Percentiles rank a stretch among this genome's conserved stretches.
Conservation (phyloP, 2,113 vertebrate genomes). For the Sardina pilchardus region DNA sequence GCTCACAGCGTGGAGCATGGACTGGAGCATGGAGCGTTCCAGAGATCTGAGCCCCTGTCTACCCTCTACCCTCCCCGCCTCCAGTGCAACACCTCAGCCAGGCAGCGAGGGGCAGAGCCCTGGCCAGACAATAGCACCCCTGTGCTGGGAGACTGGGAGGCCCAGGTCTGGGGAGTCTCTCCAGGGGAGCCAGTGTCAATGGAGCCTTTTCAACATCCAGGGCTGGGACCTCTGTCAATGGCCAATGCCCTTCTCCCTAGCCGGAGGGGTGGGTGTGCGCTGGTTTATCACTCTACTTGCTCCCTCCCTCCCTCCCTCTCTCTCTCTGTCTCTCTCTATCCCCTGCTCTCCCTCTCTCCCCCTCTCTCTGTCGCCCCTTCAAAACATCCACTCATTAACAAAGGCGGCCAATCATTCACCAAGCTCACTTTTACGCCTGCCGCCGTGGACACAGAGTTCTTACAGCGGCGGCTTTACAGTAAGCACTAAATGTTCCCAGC, state of each 20-base stretch:
- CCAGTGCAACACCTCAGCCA: not conserved
- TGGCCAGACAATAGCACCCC: slow-evolving; percentile 26
- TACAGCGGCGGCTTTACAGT: not conserved
- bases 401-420: not conserved
- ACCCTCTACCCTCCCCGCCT: not conserved
- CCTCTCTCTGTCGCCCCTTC: not conserved
- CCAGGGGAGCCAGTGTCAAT: not conserved
- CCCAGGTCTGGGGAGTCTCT: not conserved
- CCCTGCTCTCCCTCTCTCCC: not conserved
- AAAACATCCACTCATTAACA: slow-evolving; percentile 15
- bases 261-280: not conserved
- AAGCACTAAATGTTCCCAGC: not conserved
- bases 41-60: not conserved
- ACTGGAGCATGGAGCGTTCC: not conserved
- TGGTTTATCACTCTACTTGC: not conserved
- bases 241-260: not conserved
- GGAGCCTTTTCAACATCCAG: slow-evolving; percentile 11
- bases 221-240: not conserved
- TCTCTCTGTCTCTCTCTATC: not conserved
- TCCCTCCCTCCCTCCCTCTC: not conserved
- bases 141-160: slow-evolving; percentile 4
- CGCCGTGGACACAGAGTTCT: not conserved
- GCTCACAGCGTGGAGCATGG: not conserved
- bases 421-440: not conserved
- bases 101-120: not conserved